Percentiles rank a stretch among this genome's conserved stretches.
Conservation (phyloP, 2,797 vertebrate species). For the Enoplosus armatus region DNA sequence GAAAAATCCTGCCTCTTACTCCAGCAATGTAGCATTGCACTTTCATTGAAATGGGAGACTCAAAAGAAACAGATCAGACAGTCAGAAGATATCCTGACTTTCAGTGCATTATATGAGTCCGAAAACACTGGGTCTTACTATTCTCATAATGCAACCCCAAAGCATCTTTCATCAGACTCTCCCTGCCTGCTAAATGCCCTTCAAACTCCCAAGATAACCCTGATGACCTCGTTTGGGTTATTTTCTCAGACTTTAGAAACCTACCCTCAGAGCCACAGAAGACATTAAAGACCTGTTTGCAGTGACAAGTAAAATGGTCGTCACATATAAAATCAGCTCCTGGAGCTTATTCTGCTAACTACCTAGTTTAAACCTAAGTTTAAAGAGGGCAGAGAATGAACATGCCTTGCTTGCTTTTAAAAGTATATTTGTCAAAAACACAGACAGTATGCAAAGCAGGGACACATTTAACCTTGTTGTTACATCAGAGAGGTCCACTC, state of each 20-base stretch:
- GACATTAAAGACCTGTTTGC: background rate
- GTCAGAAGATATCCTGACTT: background rate
- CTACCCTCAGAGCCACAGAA: background rate
- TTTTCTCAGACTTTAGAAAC: background rate
- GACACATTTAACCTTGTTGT: background rate
- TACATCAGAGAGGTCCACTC: constrained; percentile 3
- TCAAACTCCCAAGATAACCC: background rate
- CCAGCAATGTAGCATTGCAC: background rate
- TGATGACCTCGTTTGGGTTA: background rate
- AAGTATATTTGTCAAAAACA: background rate
- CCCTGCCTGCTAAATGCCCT: background rate
- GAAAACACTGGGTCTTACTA: background rate
- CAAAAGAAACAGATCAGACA: background rate
- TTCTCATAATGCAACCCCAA: background rate
- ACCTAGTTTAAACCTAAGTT: no score
- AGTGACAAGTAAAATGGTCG: background rate
- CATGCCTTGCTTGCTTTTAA: background rate
- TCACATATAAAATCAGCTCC: background rate
- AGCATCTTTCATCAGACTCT: background rate
- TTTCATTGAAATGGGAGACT: background rate
- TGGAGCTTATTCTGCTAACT: background rate
- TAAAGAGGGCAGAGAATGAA: background rate
- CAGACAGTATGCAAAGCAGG: background rate
- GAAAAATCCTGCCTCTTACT: background rate
- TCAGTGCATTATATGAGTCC: background rate